Percentiles rank a stretch among this genome's conserved stretches.
phyloP scores from a whole-genome alignment of 2,113 vertebrate species.

The Tringa solitaria region DNA sequence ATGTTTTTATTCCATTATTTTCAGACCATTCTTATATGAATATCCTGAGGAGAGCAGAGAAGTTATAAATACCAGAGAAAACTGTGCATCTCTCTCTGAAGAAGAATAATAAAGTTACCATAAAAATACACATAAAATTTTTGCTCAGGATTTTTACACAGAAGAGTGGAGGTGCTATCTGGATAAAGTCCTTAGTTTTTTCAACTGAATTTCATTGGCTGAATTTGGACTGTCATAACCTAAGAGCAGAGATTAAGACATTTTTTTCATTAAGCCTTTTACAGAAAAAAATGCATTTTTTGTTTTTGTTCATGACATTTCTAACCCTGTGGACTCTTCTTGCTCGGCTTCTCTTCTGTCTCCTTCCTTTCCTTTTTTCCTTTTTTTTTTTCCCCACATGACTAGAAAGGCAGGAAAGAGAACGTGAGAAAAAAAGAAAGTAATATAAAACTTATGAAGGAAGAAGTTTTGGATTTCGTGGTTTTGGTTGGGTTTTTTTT shows the following conservation, averaged over 20 bases:
- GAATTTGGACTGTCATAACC: not conserved
- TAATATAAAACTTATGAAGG: not conserved
- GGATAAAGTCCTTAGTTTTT: not conserved
- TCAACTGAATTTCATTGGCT: not conserved
- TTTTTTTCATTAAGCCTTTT: not conserved
- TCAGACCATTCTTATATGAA: not conserved
- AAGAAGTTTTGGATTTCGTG: not conserved
- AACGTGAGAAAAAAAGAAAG: not conserved
- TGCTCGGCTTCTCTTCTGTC: not conserved
- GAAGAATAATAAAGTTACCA: not conserved
- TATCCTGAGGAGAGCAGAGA: not conserved
- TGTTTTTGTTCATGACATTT: not conserved
- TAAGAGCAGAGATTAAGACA: not conserved
- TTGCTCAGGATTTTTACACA: not conserved
- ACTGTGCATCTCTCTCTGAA: not conserved
- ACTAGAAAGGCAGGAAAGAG: not conserved
- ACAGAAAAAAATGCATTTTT: not conserved
- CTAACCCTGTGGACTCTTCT: not conserved
- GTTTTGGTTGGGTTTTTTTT: no score
- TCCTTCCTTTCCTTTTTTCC: no score
- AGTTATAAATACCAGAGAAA: not conserved
- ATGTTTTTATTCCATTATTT: not conserved
- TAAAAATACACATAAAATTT: not conserved
- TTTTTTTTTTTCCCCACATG: fast-evolving
- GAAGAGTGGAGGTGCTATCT: not conserved